A percentile compares a stretch with the other conserved stretches of the same genome.
These are phyloP conservation scores for Halichoerus grypus DNA, from an alignment of 2,113 vertebrate genomes.

Conservation along the genomic window DNA sequence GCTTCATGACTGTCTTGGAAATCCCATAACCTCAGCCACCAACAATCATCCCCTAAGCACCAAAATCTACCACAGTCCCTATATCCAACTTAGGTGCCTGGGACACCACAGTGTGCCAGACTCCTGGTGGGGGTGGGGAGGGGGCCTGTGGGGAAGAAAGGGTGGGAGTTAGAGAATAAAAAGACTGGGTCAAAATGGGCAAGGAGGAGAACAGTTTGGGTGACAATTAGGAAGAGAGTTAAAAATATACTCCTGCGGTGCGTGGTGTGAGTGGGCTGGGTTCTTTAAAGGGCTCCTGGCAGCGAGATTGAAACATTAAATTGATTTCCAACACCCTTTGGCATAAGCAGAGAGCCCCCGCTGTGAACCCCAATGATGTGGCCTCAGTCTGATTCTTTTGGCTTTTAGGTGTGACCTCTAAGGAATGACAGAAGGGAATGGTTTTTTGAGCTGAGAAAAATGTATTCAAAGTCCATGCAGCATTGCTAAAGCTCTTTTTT, in stretches of 20 bases:
- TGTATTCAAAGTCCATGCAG: neutral
- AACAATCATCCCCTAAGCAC: neutral
- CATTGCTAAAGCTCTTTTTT: neutral
- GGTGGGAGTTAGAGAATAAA: neutral
- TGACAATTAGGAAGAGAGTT: neutral
- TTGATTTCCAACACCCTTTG: slow-evolving; percentile 23
- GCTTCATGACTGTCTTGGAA: neutral
- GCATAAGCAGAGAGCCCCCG: neutral
- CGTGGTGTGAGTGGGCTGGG: neutral
- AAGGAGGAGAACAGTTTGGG: neutral
- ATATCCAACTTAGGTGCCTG: neutral
- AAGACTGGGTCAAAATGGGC: neutral
- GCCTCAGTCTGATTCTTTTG: slow-evolving; percentile 19
- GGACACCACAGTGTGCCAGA: neutral
- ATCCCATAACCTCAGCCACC: neutral
- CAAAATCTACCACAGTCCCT: neutral
- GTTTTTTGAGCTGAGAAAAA: slow-evolving; percentile 9
- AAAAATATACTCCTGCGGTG: neutral
- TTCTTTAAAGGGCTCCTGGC: neutral
- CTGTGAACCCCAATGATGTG: neutral
- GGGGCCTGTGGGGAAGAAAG: neutral
- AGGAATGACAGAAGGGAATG: neutral
- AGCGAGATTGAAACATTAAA: neutral
- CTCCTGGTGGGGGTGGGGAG: neutral
- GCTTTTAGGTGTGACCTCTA: slow-evolving; percentile 50